These are phyloP conservation scores for Chaenodraco wilsoni DNA, from an alignment of 2,797 vertebrate species.

Conservation along the genomic window DNA sequence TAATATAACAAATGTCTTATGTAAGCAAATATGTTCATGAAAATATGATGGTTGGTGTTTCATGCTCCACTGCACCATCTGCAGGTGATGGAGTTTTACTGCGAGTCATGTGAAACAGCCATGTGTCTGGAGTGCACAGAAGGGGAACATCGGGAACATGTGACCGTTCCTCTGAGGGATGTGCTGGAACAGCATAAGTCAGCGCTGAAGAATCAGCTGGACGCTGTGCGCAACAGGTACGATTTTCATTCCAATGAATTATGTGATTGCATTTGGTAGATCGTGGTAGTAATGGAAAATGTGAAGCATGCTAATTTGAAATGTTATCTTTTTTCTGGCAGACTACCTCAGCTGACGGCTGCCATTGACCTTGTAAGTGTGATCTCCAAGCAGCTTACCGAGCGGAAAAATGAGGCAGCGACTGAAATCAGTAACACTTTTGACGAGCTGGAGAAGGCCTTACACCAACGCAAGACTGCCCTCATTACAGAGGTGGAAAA, in stretches of 20 bases:
- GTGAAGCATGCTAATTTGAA: background rate
- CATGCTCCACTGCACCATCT: slow-evolving; percentile 65
- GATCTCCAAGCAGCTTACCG: slow-evolving; percentile 92
- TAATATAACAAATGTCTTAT: background rate
- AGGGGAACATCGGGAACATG: slow-evolving; percentile 93
- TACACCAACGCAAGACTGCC: slow-evolving; percentile 90
- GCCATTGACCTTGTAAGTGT: slow-evolving; percentile 92
- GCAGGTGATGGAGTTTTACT: slow-evolving; percentile 98
- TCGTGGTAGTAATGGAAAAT: background rate
- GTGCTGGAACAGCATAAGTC: slow-evolving; percentile 96
- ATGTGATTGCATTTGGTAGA: background rate
- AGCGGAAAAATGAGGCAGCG: slow-evolving; percentile 89
- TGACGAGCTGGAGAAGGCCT: slow-evolving; percentile 90
- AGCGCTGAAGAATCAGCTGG: slow-evolving; percentile 91
- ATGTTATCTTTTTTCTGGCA: slow-evolving; percentile 51
- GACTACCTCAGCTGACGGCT: slow-evolving; percentile 91
- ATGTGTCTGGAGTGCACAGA: slow-evolving; percentile 95
- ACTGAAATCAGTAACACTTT: slow-evolving; percentile 91
- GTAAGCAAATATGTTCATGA: background rate
- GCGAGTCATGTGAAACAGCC: slow-evolving; percentile 94
- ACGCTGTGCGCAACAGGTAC: slow-evolving; percentile 90
- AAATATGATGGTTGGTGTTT: background rate
- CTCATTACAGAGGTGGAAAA: slow-evolving; percentile 92
- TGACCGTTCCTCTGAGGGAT: slow-evolving; percentile 91
- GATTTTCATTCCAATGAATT: background rate